Evolutionary conservation across 2,113 vertebrate species (phyloP).

Genomic region (Malurus cyaneus): DNA sequence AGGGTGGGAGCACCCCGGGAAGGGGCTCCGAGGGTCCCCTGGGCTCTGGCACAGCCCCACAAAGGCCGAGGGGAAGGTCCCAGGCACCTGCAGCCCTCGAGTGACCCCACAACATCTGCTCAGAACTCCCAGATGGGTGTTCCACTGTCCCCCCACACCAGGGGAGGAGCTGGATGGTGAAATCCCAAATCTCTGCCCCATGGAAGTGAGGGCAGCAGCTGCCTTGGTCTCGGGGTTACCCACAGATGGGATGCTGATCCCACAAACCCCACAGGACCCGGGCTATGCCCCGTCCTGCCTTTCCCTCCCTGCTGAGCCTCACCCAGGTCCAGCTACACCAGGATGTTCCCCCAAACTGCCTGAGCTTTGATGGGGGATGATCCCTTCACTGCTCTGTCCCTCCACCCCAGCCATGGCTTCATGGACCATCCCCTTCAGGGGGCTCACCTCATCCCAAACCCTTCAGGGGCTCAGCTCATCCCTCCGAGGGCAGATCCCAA

Average conservation of each 20-base stretch:
- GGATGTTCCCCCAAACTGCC: accelerated
- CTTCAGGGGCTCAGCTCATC: neutral
- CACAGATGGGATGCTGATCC: accelerated
- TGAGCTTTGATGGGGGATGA: accelerated
- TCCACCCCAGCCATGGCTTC: neutral
- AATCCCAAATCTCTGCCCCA: neutral
- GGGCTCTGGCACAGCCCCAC: neutral
- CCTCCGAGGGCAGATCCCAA: neutral
- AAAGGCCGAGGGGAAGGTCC: too few species aligned
- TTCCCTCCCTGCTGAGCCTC: neutral
- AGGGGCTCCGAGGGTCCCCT: neutral
- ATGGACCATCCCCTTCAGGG: neutral
- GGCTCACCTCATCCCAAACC: neutral
- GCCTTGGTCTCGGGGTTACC: neutral
- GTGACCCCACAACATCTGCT: neutral
- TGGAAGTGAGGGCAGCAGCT: accelerated
- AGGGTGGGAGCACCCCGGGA: neutral
- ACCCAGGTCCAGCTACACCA: accelerated
- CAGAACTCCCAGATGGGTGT: neutral
- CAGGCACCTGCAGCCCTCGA: neutral
- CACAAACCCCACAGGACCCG: neutral
- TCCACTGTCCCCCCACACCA: neutral
- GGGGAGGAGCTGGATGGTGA: neutral
- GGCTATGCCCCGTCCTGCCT: neutral
- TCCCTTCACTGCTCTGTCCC: neutral